These are phyloP conservation scores for Mythimna impura DNA, from an alignment of 2,888 invertebrate species.

Conservation along the genomic window DNA sequence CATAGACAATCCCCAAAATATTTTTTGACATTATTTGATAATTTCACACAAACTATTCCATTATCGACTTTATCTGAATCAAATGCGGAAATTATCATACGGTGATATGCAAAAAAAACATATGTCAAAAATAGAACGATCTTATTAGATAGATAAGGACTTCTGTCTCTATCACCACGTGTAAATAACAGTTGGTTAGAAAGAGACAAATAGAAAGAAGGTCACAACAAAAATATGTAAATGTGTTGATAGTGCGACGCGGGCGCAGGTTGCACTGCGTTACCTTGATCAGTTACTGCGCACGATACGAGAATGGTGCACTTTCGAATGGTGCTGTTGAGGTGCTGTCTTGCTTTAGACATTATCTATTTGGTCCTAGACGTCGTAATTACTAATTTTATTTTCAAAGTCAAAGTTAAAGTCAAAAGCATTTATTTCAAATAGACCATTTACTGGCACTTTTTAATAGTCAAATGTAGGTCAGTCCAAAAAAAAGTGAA, in stretches of 20 bases:
- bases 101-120: slow-evolving; percentile 5
- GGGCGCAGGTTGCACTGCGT: slow-evolving; percentile 67
- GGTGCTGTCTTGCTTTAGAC: slow-evolving; percentile 8
- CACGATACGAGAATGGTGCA: slow-evolving; percentile 56
- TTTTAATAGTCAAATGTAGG: no score
- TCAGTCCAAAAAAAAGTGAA: no score
- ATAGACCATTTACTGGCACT: no score
- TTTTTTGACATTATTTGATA: background rate
- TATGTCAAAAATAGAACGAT: slow-evolving; percentile 21
- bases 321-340: slow-evolving; percentile 57
- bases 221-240: slow-evolving; percentile 51
- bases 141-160: slow-evolving; percentile 5
- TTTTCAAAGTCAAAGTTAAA: no score
- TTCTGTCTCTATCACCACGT: slow-evolving; percentile 16
- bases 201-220: slow-evolving; percentile 33
- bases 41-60: background rate
- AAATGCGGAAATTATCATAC: slow-evolving; percentile 25
- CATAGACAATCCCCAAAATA: background rate
- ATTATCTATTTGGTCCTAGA: slow-evolving; percentile 22
- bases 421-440: no score
- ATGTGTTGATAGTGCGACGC: slow-evolving; percentile 38
- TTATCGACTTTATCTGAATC: background rate
- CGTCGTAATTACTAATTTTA: background rate
- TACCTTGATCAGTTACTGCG: slow-evolving; percentile 63
- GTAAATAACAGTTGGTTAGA: slow-evolving; percentile 3